Base-by-base conservation (phyloP, 1,140 invertebrate species). In the Drosophila sp. region DNA sequence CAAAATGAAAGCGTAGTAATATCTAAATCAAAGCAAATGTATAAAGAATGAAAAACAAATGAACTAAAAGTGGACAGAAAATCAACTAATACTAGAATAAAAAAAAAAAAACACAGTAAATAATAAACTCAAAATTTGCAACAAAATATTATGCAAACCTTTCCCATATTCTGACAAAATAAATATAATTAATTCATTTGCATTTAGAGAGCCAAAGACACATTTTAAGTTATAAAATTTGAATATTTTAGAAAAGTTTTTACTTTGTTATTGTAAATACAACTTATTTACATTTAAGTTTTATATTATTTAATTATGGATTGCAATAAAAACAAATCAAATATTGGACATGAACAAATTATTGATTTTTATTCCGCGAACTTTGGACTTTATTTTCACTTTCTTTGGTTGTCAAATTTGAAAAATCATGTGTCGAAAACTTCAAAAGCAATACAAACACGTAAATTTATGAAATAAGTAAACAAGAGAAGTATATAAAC, bases 21-120 rank as follows among this genome's bases (percentile, higher is more conserved):
- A 87, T 87, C 82, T 87, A 87, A 87, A 87, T 87, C 83, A 89
- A 87, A 87, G 83, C 75, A 79, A 87, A 70, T 84, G 65, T 87
- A 74, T 87, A 86, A 84, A 76, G 58, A 56, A 62, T 16, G 72
- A 36, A 32, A 63, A 61, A 65, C 25, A 51, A 63, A 53, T 14
- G 43, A 72, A 36, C 9, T 13, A 63, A 38, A 62, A 61, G 62
- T 9, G 9, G 21, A 21, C 21, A 45, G n/a, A 45, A 57, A 72
- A 41, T 36, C 51, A 67, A 69, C 16, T 69, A 62, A 73, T 48
- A 18, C 40, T 69, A 69, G 65, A 32, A 54, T 73, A 67, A 41
- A 43, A 25, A 32, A 54, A 67, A 67, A 41, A 43, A 25, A 43
- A 48, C 38, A 4, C 59, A 50, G 18, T 53, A 18, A 64, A 4